Evolutionary conservation across 2,888 invertebrate species (phyloP).

Genomic region (Strigamia crassipes): DNA sequence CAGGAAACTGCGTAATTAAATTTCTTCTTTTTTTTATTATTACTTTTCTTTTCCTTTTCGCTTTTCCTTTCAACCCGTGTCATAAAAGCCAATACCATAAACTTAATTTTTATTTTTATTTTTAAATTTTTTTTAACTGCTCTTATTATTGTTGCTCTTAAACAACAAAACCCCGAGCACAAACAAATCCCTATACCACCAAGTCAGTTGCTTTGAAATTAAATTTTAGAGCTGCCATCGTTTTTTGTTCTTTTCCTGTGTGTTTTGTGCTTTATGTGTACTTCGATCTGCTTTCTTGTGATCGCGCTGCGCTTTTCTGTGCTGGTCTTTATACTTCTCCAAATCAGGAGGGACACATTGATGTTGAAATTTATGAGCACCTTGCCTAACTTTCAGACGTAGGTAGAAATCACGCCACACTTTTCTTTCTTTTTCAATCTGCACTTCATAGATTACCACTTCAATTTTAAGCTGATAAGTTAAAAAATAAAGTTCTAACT

Average conservation of each 20-base stretch:
- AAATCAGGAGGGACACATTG: slow-evolving; percentile 39
- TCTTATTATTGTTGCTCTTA: not conserved
- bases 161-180: not conserved
- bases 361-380: slow-evolving; percentile 30
- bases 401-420: slow-evolving; percentile 18
- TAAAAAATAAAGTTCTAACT: not conserved
- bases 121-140: not conserved
- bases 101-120: not conserved
- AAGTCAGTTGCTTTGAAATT: not conserved
- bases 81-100: not conserved
- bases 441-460: slow-evolving; percentile 12
- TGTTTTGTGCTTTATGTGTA: slow-evolving; percentile 38
- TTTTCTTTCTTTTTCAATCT: slow-evolving; percentile 21
- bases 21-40: not conserved
- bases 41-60: not conserved
- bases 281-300: slow-evolving; percentile 31
- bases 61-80: not conserved
- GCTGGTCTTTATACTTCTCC: slow-evolving; percentile 32
- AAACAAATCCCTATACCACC: not conserved
- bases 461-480: slow-evolving; percentile 10
- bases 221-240: slow-evolving; percentile 17
- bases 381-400: slow-evolving; percentile 14
- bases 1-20: not conserved
- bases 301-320: slow-evolving; percentile 10
- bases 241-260: slow-evolving; percentile 28